A percentile compares a stretch with the other conserved stretches of the same genome.
These are phyloP conservation scores for Haemorhous mexicanus DNA, from an alignment of 2,113 vertebrate species.

Conservation along the genomic window DNA sequence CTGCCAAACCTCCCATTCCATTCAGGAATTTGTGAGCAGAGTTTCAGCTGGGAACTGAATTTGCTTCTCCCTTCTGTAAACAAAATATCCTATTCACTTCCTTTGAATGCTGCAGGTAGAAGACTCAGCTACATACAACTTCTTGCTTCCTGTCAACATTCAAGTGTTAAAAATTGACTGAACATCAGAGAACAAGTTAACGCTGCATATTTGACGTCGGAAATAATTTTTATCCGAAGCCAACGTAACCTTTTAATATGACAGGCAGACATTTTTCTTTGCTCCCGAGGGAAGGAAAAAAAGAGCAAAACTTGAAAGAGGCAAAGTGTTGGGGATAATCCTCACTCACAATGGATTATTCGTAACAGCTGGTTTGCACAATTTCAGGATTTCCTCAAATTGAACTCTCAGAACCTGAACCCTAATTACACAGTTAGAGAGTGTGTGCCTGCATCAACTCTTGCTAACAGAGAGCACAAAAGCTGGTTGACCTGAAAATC, in stretches of 20 bases:
- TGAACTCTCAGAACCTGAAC: conserved; percentile 24
- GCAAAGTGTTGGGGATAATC: conserved; percentile 26
- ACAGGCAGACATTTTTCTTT: not conserved
- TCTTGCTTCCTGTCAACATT: not conserved
- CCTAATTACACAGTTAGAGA: not conserved
- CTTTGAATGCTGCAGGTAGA: not conserved
- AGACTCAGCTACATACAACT: not conserved
- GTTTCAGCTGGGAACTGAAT: not conserved
- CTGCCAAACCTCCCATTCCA: not conserved
- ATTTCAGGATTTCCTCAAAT: conserved; percentile 51
- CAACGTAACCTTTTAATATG: not conserved
- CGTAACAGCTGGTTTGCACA: conserved; percentile 3
- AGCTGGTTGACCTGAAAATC: not conserved
- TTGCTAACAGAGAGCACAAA: not conserved
- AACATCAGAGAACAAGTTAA: conserved; percentile 8
- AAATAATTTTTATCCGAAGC: not conserved
- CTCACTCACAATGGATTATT: conserved; percentile 36
- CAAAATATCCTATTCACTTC: not conserved
- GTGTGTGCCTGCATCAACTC: not conserved
- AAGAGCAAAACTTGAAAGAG: conserved; percentile 5
- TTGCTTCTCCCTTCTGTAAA: not conserved
- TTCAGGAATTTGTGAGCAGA: not conserved
- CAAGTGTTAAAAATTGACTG: not conserved
- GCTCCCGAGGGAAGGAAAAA: not conserved
- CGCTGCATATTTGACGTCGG: not conserved